Percentiles rank a stretch among this genome's conserved stretches.
These are phyloP conservation scores for Candoia aspera DNA, from an alignment of 2,113 vertebrate genomes.

Conservation along the genomic window DNA sequence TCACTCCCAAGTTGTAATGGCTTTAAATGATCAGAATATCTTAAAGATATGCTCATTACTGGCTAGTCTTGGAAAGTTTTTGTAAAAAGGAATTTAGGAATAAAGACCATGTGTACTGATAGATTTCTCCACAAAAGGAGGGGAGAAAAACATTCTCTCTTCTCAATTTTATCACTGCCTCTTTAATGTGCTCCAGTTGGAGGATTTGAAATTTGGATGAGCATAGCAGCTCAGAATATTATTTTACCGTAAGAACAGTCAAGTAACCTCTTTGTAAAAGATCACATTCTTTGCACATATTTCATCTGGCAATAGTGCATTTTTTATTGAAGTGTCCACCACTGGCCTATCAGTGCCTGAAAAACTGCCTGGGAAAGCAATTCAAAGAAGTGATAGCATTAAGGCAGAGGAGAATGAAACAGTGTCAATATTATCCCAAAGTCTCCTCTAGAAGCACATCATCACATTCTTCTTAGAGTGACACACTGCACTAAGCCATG, in stretches of 20 bases:
- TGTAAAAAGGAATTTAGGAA: not conserved
- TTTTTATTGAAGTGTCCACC: not conserved
- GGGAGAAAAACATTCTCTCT: fast-evolving
- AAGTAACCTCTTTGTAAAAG: not conserved
- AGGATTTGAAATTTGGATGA: not conserved
- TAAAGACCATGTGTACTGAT: not conserved
- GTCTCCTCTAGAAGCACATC: not conserved
- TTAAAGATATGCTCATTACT: not conserved
- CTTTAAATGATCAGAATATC: not conserved
- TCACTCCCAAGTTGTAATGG: not conserved
- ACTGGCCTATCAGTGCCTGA: not conserved
- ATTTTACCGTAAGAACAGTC: constrained; percentile 2
- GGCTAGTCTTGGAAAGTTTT: not conserved
- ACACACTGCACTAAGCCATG: too few species aligned
- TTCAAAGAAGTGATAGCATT: not conserved
- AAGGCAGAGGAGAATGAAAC: not conserved
- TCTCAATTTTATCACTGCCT: not conserved
- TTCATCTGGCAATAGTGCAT: fast-evolving
- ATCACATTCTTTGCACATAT: not conserved
- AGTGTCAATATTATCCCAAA: not conserved
- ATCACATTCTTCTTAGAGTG: not conserved
- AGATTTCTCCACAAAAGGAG: not conserved
- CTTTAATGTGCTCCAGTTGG: not conserved
- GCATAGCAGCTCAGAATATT: not conserved
- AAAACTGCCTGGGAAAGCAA: not conserved